Percentiles rank a stretch among this genome's conserved stretches.
Evolutionary conservation across 2,888 invertebrate genomes (phyloP).

Genomic region (Auanema freiburgensis): DNA sequence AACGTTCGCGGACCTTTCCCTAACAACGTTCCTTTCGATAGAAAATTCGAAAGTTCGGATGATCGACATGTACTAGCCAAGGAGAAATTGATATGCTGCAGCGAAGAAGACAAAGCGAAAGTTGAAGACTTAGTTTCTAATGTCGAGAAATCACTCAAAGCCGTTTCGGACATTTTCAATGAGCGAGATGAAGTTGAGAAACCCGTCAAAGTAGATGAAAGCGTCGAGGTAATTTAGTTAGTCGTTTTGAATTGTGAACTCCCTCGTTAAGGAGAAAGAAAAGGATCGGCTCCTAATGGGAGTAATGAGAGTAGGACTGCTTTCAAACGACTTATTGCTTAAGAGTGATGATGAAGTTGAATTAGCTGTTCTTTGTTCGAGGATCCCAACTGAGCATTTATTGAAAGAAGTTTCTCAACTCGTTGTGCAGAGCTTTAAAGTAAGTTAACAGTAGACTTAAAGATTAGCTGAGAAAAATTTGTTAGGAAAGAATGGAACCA

Average conservation of each 20-base stretch:
- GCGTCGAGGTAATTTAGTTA: too few relatives aligned
- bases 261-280: background rate
- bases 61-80: conserved; percentile 80
- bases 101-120: conserved; percentile 75
- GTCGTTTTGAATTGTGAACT: too few relatives aligned
- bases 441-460: conserved; percentile 53
- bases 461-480: too few relatives aligned
- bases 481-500: too few relatives aligned
- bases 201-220: too few relatives aligned
- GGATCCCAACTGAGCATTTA: conserved; percentile 84
- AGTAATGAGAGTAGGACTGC: conserved; percentile 73
- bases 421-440: conserved; percentile 79
- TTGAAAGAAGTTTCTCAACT: conserved; percentile 84
- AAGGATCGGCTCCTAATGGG: conserved; percentile 63
- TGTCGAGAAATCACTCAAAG: conserved; percentile 89
- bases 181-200: background rate
- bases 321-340: conserved; percentile 85
- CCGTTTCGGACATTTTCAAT: conserved; percentile 77
- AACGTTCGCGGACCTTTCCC: too few relatives aligned
- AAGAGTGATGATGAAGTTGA: conserved; percentile 83
- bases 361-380: conserved; percentile 89
- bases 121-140: conserved; percentile 90
- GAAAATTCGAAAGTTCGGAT: conserved; percentile 88
- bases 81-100: too few relatives aligned
- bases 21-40: conserved; percentile 50